A percentile compares a stretch with the other conserved stretches of the same genome.
These are phyloP conservation scores for Papilio machaon DNA, from an alignment of 1,140 invertebrate species.

Conservation along the genomic window DNA sequence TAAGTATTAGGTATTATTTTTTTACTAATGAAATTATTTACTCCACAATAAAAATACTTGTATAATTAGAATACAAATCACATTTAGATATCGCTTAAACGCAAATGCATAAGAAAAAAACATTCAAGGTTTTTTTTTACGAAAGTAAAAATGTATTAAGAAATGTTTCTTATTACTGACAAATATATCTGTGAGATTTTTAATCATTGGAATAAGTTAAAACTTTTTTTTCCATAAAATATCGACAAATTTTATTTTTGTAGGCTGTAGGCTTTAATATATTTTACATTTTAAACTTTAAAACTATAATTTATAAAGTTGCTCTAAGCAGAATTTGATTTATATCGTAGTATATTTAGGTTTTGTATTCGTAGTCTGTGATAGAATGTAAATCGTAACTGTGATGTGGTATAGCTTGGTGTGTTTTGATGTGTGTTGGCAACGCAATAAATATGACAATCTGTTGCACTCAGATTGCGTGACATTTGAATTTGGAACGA, in stretches of 20 bases:
- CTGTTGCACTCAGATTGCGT: background rate
- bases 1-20: conserved; percentile 30
- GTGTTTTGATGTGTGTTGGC: conserved; percentile 26
- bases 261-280: background rate
- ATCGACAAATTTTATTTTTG: background rate
- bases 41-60: conserved; percentile 11
- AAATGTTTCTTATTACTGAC: background rate
- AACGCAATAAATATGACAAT: background rate
- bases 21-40: conserved; percentile 36
- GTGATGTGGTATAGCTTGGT: conserved; percentile 46
- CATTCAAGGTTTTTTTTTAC: background rate
- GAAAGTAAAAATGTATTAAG: background rate
- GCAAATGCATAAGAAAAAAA: background rate
- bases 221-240: background rate
- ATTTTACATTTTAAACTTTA: background rate
- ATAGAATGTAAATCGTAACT: conserved; percentile 50
- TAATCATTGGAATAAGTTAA: background rate
- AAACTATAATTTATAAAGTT: background rate
- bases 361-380: conserved; percentile 48
- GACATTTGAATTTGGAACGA: background rate
- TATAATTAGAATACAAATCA: conserved; percentile 19
- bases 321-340: conserved; percentile 10
- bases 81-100: background rate
- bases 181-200: background rate
- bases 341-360: background rate